Evolutionary conservation across 1,140 invertebrate species (phyloP), one percentile per base, ranked within the genome.

Genomic region (Prorops nasuta): DNA sequence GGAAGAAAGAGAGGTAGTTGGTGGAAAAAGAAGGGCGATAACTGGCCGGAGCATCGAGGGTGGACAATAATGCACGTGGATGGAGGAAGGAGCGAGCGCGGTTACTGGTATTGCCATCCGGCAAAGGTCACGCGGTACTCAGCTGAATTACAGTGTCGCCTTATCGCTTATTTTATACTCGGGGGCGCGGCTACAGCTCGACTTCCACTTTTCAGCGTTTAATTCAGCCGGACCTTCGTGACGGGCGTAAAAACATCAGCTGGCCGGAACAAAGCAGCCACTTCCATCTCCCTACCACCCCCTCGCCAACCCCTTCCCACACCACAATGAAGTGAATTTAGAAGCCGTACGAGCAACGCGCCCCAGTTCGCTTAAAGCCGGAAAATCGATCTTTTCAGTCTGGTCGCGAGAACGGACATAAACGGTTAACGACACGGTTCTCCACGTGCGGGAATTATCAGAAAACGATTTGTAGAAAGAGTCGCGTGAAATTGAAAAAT

Each of bases 31-130:
- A n/a, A n/a, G n/a, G n/a, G n/a, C n/a, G n/a, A n/a, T n/a, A n/a
- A n/a, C n/a, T n/a, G n/a, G n/a, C n/a, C 35, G 15, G 35, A 42
- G 44, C 24, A 10, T 10, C 24, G 10, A 10, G 24, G 24, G 24
- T 28, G 4, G 24, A 10, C 10, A 4, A 28, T 28, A 28, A 28
- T 28, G 24, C 24, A 28, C n/a, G n/a, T n/a, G n/a, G n/a, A n/a
- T n/a, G n/a, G n/a, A n/a, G n/a, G n/a, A n/a, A n/a, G n/a, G n/a
- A n/a, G n/a, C n/a, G n/a, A n/a, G n/a, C n/a, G n/a, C n/a, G n/a
- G n/a, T n/a, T n/a, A n/a, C n/a, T n/a, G n/a, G n/a, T n/a, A n/a
- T 59, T 49, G 51, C 60, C 52, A 52, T 46, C 51, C 54, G 56
- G 50, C 55, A 28, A 28, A 28, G 24, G 24, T 28, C 24, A 28